Evolutionary conservation across 2,113 vertebrate genomes (phyloP).

Genomic region (Salvelinus alpinus): DNA sequence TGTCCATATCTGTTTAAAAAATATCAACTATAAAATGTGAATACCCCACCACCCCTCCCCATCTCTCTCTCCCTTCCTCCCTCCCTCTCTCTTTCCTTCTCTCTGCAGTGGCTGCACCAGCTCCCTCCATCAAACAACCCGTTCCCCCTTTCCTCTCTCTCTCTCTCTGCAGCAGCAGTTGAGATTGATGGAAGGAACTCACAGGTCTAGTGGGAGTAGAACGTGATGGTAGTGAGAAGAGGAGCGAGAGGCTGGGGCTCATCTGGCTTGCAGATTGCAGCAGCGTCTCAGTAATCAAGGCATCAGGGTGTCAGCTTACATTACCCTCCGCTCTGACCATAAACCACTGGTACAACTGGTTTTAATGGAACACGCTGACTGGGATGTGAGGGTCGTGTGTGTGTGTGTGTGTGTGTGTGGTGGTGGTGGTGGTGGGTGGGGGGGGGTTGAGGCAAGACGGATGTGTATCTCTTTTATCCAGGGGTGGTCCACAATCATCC

Average conservation of each 20-base stretch:
- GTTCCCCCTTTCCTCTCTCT: slow-evolving; percentile 10
- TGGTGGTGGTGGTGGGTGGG: neutral
- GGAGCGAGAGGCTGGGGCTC: slow-evolving; percentile 22
- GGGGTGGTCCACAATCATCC: slow-evolving; percentile 61
- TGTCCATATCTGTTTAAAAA: slow-evolving; percentile 51
- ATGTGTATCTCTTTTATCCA: slow-evolving; percentile 29
- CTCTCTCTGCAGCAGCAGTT: slow-evolving; percentile 20
- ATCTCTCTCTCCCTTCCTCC: neutral
- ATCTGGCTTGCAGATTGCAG: slow-evolving; percentile 59
- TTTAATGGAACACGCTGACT: slow-evolving; percentile 35
- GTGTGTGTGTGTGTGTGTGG: slow-evolving; percentile 22
- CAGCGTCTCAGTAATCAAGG: slow-evolving; percentile 17
- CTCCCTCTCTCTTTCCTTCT: slow-evolving; percentile 1
- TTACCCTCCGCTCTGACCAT: slow-evolving; percentile 24
- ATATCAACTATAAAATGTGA: slow-evolving; percentile 43
- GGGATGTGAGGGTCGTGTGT: slow-evolving; percentile 8
- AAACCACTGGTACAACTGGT: slow-evolving; percentile 21
- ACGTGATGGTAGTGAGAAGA: slow-evolving; percentile 34
- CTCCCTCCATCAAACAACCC: slow-evolving; percentile 19
- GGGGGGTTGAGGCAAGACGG: slow-evolving; percentile 25
- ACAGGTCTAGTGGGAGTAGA: slow-evolving; percentile 12
- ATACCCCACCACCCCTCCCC: slow-evolving; percentile 26
- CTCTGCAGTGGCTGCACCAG: slow-evolving; percentile 19
- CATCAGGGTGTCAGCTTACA: slow-evolving; percentile 11
- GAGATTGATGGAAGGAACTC: slow-evolving; percentile 12